Percentiles rank a stretch among this genome's conserved stretches.
phyloP scores from a whole-genome alignment of 2,113 vertebrate species.

The Microcebus jonahi region DNA sequence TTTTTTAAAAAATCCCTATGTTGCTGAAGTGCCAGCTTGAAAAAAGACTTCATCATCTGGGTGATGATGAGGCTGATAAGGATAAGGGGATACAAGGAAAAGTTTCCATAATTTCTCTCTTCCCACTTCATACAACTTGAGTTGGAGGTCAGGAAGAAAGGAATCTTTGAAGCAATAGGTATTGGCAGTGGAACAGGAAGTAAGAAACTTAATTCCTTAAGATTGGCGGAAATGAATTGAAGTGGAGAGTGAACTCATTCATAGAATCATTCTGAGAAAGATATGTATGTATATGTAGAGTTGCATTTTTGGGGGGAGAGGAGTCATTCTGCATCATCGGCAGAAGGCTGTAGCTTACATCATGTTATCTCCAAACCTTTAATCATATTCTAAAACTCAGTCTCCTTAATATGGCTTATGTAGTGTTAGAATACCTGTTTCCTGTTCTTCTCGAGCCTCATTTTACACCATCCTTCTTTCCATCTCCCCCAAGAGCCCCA shows the following conservation, averaged over 20 bases:
- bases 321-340: not conserved
- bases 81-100: not conserved
- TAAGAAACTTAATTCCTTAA: not conserved
- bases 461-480: not conserved
- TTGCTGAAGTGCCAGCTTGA: not conserved
- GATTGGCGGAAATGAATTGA: not conserved
- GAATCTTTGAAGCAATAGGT: not conserved
- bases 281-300: not conserved
- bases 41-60: not conserved
- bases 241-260: not conserved
- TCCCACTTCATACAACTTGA: not conserved
- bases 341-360: not conserved
- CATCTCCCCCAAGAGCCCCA: not conserved
- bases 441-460: not conserved
- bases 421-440: not conserved
- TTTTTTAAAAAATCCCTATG: not conserved
- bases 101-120: not conserved
- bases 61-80: not conserved
- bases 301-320: rapidly evolving
- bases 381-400: not conserved
- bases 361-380: not conserved
- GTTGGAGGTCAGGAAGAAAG: not conserved
- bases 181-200: not conserved
- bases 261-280: not conserved
- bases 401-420: not conserved